These are phyloP conservation scores for Crenichthys baileyi DNA, from an alignment of 2,797 vertebrate genomes.

Conservation along the genomic window DNA sequence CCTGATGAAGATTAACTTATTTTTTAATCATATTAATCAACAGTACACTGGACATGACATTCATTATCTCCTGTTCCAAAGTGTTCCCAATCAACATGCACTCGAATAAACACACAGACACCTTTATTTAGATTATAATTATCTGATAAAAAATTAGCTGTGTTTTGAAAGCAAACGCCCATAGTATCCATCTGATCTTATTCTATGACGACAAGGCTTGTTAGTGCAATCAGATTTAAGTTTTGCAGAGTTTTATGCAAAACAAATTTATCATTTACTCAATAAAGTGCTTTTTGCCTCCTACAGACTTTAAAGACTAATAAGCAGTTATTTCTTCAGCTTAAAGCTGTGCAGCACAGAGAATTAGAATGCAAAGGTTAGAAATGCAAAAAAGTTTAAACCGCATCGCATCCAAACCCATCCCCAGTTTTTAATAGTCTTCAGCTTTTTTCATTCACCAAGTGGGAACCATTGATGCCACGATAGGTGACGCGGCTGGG, in stretches of 20 bases:
- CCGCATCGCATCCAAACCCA: neutral
- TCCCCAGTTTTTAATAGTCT: slow-evolving; percentile 7
- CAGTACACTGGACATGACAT: neutral
- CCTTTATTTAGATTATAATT: slow-evolving; percentile 47
- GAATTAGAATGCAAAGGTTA: slow-evolving; percentile 12
- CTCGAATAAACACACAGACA: slow-evolving; percentile 27
- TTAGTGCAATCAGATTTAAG: slow-evolving; percentile 64
- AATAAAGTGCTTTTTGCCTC: slow-evolving; percentile 69
- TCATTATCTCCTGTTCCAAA: slow-evolving; percentile 40
- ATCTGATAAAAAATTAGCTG: slow-evolving; percentile 48
- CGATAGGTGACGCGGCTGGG: slow-evolving; percentile 93
- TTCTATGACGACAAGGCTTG: slow-evolving; percentile 25
- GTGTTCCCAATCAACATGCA: slow-evolving; percentile 50
- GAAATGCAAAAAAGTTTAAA: slow-evolving; percentile 13
- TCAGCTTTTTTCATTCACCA: slow-evolving; percentile 86
- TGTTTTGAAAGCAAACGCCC: slow-evolving; percentile 31
- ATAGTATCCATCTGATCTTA: slow-evolving; percentile 24
- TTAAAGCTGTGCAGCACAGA: slow-evolving; percentile 8
- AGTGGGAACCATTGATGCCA: slow-evolving; percentile 90
- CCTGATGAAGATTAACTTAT: slow-evolving; percentile 1
- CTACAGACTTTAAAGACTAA: neutral
- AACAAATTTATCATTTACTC: slow-evolving; percentile 24
- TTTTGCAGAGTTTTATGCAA: slow-evolving; percentile 60
- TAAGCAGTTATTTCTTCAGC: slow-evolving; percentile 5
- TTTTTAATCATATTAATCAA: slow-evolving; percentile 1